Evolutionary conservation across 2,797 vertebrate genomes (phyloP).

Genomic region (Streptopelia turtur): DNA sequence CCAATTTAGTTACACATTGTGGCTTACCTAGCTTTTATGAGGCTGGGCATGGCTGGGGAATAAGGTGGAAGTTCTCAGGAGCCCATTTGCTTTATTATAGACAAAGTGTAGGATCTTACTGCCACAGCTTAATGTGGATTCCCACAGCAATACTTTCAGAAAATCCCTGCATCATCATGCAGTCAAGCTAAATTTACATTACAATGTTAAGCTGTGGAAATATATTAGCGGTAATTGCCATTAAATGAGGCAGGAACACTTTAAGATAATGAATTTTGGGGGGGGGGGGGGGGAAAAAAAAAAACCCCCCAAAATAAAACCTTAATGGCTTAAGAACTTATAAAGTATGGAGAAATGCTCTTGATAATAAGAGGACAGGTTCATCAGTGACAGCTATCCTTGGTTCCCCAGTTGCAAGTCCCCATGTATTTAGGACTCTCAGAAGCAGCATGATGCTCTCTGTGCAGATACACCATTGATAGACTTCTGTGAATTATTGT

Average conservation of each 20-base stretch:
- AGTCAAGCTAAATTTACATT: slow-evolving; percentile 9
- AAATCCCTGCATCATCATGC: not conserved
- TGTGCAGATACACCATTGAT: not conserved
- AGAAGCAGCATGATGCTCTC: not conserved
- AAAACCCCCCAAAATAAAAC: not conserved
- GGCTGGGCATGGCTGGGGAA: not conserved
- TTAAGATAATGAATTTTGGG: not conserved
- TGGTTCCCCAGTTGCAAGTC: not conserved
- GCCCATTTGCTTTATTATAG: not conserved
- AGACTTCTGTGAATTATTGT: not conserved
- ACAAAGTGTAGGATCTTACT: not conserved
- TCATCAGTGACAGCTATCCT: not conserved
- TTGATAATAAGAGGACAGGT: not conserved
- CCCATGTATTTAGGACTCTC: not conserved
- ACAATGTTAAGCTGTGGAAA: not conserved
- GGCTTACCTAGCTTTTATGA: not conserved
- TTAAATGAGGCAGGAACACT: slow-evolving; percentile 20
- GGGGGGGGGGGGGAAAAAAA: not conserved
- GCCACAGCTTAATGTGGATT: not conserved
- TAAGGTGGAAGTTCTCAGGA: not conserved
- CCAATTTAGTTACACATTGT: not conserved
- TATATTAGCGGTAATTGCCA: not conserved
- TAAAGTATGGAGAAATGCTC: not conserved
- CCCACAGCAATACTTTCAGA: not conserved
- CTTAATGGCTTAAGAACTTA: not conserved